Evolutionary conservation across 2,797 vertebrate species (phyloP), one percentile per base, ranked within the genome.

Genomic region (Perodicticus potto): DNA sequence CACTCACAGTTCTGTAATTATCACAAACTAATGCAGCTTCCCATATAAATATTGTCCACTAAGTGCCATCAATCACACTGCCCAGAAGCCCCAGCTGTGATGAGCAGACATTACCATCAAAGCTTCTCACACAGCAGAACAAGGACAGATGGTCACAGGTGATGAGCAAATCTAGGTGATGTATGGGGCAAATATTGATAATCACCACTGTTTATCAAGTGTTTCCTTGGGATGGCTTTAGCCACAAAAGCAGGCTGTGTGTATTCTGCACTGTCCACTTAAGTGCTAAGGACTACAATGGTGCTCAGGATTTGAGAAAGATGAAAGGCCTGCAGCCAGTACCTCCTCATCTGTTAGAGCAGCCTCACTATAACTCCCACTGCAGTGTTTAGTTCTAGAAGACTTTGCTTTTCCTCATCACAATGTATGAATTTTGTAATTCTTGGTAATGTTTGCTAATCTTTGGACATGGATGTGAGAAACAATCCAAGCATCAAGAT

Each of bases 41-140:
- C 65, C 92, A 94, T 83, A 89, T 86, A 96, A 92, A 92, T 80
- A 72, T 61, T 43, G 34, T 76, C 88, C 83, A 78, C n/a, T 69
- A 78, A 86, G 63, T 86, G 83, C 65, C 88, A 91, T 88, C 78
- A 34, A 13, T 67, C 89, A 53, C 43, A 55, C 14, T 94, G 53
- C 27, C 40, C 34, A 57, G 67, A 65, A 82, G 63, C 32, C 85
- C 89, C 82, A 86, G 61, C 45, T 82, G 73, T 97, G 77, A 93
- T 74, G 69, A 80, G 80, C 8, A 73, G 82, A 20, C 12, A 82
- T 70, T 73, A 92, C 77, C 8, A 16, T 65, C 32, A 88, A 45
- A 59, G 37, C 19, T 74, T 81, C 87, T 87, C 57, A 63, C 59
- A 43, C 32, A 77, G 53, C 43, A 43, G 37, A 82, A 63, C 78